Conservation (phyloP, 2,888 invertebrate species). For the Drosophila multiciliata region DNA sequence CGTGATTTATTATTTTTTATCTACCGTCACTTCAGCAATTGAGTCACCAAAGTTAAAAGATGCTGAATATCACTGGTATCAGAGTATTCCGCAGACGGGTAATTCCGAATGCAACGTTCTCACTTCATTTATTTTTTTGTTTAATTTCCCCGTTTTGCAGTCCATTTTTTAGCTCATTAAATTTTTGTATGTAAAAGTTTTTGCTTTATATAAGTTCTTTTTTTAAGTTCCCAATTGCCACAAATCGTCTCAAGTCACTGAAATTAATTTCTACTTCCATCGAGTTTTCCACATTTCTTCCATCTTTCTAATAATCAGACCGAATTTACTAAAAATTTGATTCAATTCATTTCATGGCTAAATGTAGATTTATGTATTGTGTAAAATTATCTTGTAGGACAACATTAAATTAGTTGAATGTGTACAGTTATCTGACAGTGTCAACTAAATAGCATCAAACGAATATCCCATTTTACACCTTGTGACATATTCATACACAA, state of each 20-base stretch:
- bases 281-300: background rate
- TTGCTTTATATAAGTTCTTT: background rate
- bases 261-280: background rate
- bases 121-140: background rate
- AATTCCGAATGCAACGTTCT: background rate
- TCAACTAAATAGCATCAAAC: background rate
- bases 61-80: background rate
- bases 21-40: background rate
- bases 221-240: background rate
- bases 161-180: background rate
- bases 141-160: background rate
- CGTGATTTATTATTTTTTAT: too few relatives aligned
- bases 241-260: background rate
- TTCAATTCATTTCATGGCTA: conserved; percentile 9
- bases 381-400: background rate
- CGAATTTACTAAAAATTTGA: conserved; percentile 23
- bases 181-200: background rate
- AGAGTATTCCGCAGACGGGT: background rate
- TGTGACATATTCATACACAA: background rate
- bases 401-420: background rate
- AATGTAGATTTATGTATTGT: background rate
- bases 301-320: conserved; percentile 7
- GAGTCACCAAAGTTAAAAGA: background rate
- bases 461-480: background rate
- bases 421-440: background rate